phyloP scores from a whole-genome alignment of 2,888 invertebrate species.

The Zeuzera pyrina region DNA sequence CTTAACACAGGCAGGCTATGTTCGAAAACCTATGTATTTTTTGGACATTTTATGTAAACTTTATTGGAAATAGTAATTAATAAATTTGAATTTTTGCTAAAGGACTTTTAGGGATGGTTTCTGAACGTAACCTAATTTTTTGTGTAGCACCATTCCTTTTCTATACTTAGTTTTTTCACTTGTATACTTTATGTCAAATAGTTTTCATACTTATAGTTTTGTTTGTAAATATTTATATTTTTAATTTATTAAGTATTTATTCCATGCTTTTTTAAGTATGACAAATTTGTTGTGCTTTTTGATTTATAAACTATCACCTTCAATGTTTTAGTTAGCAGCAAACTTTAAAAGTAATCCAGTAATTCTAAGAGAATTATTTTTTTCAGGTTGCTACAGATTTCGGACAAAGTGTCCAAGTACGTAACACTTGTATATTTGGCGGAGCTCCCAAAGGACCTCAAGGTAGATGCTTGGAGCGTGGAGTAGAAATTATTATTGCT shows the following conservation, averaged over 20 bases:
- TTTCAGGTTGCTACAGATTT: slow-evolving; percentile 91
- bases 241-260: neutral
- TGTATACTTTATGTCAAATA: slow-evolving; percentile 3
- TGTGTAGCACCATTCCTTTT: slow-evolving; percentile 11
- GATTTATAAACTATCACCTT: slow-evolving; percentile 16
- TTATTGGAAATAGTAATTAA: slow-evolving; percentile 14
- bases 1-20: slow-evolving; percentile 59
- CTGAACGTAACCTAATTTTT: slow-evolving; percentile 63
- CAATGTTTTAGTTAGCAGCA: too few relatives aligned
- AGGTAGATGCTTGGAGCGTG: slow-evolving; percentile 85
- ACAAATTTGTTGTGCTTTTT: slow-evolving; percentile 14
- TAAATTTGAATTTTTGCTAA: slow-evolving; percentile 24
- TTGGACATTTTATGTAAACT: slow-evolving; percentile 8
- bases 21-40: slow-evolving; percentile 57
- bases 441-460: slow-evolving; percentile 98
- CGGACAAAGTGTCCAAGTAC: slow-evolving; percentile 88
- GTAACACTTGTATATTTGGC: slow-evolving; percentile 96
- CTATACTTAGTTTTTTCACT: slow-evolving; percentile 19
- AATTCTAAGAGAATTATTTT: slow-evolving; percentile 1
- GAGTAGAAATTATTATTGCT: slow-evolving; percentile 96
- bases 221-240: neutral
- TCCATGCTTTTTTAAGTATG: neutral
- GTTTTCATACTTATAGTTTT: neutral
- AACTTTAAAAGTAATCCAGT: too few relatives aligned
- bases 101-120: slow-evolving; percentile 50